These are phyloP conservation scores for Perodicticus potto DNA, from an alignment of 2,797 vertebrate species.

Conservation along the genomic window DNA sequence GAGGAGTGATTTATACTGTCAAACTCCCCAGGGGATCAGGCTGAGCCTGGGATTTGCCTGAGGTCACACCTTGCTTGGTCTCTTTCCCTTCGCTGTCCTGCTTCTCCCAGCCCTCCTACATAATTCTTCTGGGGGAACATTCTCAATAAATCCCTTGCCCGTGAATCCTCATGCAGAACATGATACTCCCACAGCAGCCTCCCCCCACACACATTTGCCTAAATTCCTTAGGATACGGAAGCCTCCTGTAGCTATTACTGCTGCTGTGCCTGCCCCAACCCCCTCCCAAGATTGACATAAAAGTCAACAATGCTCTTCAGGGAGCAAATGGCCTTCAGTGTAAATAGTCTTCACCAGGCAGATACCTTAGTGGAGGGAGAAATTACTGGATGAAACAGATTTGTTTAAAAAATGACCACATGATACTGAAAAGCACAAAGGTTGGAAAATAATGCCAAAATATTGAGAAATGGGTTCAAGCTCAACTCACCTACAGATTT, in stretches of 20 bases:
- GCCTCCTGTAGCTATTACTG: not conserved
- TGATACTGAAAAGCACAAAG: not conserved
- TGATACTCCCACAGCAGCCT: not conserved
- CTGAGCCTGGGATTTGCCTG: not conserved
- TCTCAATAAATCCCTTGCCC: not conserved
- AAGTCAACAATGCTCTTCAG: fast-evolving
- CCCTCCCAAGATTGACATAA: no score
- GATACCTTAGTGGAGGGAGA: not conserved
- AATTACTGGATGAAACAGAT: not conserved
- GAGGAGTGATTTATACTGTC: no score
- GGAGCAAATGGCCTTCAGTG: fast-evolving
- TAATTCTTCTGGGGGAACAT: not conserved
- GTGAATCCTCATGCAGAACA: not conserved
- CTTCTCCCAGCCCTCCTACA: not conserved
- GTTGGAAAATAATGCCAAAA: not conserved
- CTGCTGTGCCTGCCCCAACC: fast-evolving
- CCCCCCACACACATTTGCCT: fast-evolving
- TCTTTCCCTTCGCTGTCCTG: not conserved
- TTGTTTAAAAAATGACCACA: not conserved
- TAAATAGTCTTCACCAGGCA: not conserved
- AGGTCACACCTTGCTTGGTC: no score
- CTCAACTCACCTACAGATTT: not conserved
- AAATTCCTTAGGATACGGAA: not conserved
- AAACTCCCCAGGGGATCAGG: not conserved
- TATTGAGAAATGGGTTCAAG: slow-evolving; percentile 3